Percentiles rank a stretch among this genome's conserved stretches.
phyloP scores from a whole-genome alignment of 1,140 invertebrate genomes.

The Bacillus rossius region DNA sequence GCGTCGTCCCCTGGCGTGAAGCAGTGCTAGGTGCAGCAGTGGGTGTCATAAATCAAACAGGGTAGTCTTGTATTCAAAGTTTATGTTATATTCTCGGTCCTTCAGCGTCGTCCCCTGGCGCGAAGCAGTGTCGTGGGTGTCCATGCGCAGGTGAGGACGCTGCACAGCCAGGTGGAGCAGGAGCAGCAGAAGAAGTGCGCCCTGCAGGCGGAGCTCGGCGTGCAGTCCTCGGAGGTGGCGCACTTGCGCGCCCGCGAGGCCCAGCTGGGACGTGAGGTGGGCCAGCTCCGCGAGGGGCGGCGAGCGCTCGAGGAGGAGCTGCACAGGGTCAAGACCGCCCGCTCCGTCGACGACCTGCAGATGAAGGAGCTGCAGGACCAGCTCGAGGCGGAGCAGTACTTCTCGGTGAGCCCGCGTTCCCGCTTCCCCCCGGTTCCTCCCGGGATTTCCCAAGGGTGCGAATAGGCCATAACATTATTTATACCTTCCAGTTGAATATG shows the following conservation, averaged over 20 bases:
- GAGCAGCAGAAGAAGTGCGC: slow-evolving; percentile 74
- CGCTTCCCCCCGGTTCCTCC: no score
- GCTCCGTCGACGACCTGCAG: slow-evolving; percentile 68
- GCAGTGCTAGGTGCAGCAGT: no score
- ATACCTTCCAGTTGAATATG: no score
- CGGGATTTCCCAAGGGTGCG: no score
- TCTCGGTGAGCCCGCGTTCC: slow-evolving; percentile 51
- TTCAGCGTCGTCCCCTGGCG: no score
- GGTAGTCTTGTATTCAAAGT: no score
- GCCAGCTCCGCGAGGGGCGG: slow-evolving; percentile 62
- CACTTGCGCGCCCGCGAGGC: slow-evolving; percentile 69
- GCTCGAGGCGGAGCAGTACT: slow-evolving; percentile 88
- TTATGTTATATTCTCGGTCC: no score
- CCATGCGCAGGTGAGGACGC: slow-evolving; percentile 52
- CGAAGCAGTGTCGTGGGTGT: no score
- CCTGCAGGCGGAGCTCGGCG: slow-evolving; percentile 65
- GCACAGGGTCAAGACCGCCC: slow-evolving; percentile 65
- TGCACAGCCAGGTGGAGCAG: slow-evolving; percentile 83
- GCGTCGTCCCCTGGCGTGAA: no score
- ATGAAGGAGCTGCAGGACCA: slow-evolving; percentile 92
- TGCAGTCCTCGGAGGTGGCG: slow-evolving; percentile 63
- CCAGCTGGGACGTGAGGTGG: slow-evolving; percentile 65
- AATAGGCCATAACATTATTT: no score
- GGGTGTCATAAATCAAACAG: no score
- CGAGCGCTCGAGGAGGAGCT: slow-evolving; percentile 73